Percentiles rank a stretch among this genome's conserved stretches.
Conservation (phyloP, 2,888 invertebrate genomes). For the Oscheius sp. region DNA sequence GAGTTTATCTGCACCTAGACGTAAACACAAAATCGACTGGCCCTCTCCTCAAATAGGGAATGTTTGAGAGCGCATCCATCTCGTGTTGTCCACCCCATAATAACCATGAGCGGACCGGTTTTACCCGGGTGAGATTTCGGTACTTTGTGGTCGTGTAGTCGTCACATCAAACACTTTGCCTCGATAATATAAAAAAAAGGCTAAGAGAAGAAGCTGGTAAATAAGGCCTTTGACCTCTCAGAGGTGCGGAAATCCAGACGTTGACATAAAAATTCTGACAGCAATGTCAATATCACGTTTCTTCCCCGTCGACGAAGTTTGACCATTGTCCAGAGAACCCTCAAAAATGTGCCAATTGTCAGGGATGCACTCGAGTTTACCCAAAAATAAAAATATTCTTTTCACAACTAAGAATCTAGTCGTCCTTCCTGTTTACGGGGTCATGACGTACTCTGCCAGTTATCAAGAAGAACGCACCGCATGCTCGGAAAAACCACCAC, state of each 20-base stretch:
- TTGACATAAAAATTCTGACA: slow-evolving; percentile 18
- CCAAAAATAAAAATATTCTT: background rate
- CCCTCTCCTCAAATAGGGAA: background rate
- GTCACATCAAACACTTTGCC: background rate
- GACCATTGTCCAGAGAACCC: slow-evolving; percentile 15
- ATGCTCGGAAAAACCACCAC: background rate
- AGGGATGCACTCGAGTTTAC: background rate
- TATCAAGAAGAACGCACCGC: background rate
- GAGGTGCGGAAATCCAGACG: slow-evolving; percentile 1
- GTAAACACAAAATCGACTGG: background rate
- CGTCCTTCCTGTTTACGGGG: slow-evolving; percentile 3
- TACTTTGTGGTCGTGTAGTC: background rate
- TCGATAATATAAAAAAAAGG: no score
- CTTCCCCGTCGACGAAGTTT: background rate
- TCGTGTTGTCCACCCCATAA: background rate
- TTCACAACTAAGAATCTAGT: background rate
- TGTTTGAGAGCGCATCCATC: background rate
- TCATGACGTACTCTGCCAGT: slow-evolving; percentile 24
- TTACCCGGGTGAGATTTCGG: background rate
- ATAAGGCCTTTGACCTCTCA: background rate
- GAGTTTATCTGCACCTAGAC: background rate
- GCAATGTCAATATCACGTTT: slow-evolving; percentile 21
- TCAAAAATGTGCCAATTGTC: background rate
- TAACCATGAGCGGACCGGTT: slow-evolving; percentile 1
- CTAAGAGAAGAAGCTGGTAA: no score